A percentile compares a stretch with the other conserved stretches of the same genome.
phyloP scores from a whole-genome alignment of 37 sponge, comb jelly and placozoan genomes.

The Spongia lamella region DNA sequence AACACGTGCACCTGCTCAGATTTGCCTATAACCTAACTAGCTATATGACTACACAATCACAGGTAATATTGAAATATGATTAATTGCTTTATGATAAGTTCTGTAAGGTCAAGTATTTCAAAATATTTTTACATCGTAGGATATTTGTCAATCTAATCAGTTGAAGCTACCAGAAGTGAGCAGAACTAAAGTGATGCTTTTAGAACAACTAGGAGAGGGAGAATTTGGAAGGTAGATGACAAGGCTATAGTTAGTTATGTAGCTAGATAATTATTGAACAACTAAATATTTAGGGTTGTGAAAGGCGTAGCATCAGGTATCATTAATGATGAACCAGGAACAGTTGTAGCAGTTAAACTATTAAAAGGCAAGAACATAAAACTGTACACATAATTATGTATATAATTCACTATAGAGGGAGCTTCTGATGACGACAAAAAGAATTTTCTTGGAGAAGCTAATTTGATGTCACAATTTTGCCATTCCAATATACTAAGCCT shows the following conservation, averaged over 20 bases:
- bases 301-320: conserved; percentile 19
- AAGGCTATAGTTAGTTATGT: too few relatives aligned
- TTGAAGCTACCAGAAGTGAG: conserved; percentile 13
- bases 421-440: conserved; percentile 17
- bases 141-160: conserved; percentile 2
- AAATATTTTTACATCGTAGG: too few relatives aligned
- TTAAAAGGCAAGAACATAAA: conserved; percentile 28
- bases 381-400: too few relatives aligned
- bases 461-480: conserved; percentile 51
- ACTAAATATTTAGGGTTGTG: conserved; percentile 22
- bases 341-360: conserved; percentile 51
- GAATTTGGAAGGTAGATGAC: conserved; percentile 43
- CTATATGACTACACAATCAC: too few relatives aligned
- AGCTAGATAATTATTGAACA: too few relatives aligned
- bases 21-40: too few relatives aligned
- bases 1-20: too few relatives aligned
- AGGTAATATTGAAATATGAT: too few relatives aligned
- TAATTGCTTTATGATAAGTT: too few relatives aligned
- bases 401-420: conserved; percentile 4
- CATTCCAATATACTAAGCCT: conserved; percentile 49
- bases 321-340: conserved; percentile 27
- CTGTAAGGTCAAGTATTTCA: too few relatives aligned
- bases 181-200: conserved; percentile 1
- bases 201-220: conserved; percentile 34
- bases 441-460: conserved; percentile 57